Evolutionary conservation across 2,113 vertebrate genomes (phyloP), one percentile per base, ranked within the genome.

Genomic region (Solea solea): DNA sequence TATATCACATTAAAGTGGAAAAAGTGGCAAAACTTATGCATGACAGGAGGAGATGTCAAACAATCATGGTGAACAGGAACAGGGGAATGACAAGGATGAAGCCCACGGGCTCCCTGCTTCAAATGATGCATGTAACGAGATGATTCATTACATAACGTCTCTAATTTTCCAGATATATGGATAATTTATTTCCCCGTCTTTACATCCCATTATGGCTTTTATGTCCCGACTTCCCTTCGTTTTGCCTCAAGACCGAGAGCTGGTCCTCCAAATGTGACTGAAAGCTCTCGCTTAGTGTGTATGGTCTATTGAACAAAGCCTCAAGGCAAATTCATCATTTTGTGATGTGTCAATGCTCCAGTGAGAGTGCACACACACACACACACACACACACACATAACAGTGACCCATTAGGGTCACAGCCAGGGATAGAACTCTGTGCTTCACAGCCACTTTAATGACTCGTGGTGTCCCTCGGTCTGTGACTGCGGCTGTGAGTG

Each of bases 371-470:
- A 42, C 49, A 62, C 21, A 34, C 61, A 3, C 56, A 62, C 53
- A 42, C 49, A 62, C 21, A 34, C 61, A 3, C 56, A 62, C 14
- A 34, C 25, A 68, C 46, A 51, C 27, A 39, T 67, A 57, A 56
- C 52, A 59, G 64, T 14, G 40, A 48, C 44, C 71, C 66, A 74
- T 50, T 42, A 64, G 78, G 82, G 74, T 83, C 80, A 81, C 73
- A 77, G 71, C 74, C 77, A 73, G 76, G 69, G 72, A 80, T 64
- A 10, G 52, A 87, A 59, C 70, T 71, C 50, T 69, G 68, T 12
- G 27, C 73, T 86, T 83, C 74, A 78, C 64, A 72, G 68, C 45
- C 50, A 34, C 57, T 85, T 64, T 80, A 80, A 82, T 78, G 74
- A 72, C 69, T 74, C 75, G 49, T 79, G 61, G 53, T 58, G 69